phyloP scores from a whole-genome alignment of 2,888 invertebrate species.

The Lissocephala sabroskyi region DNA sequence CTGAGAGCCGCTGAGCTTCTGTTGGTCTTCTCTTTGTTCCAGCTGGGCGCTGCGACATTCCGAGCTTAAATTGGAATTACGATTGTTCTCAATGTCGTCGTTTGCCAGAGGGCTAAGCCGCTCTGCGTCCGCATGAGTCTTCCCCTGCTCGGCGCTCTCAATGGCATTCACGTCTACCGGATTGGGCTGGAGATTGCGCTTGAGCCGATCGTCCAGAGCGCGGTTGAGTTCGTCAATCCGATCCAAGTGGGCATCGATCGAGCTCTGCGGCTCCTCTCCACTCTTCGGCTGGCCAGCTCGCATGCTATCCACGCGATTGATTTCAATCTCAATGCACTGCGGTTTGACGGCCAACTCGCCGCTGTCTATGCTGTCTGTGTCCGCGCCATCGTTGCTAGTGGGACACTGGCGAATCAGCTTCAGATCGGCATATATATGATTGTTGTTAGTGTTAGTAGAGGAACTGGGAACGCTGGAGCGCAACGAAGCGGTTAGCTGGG shows the following conservation, averaged over 20 bases:
- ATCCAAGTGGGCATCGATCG: constrained; percentile 70
- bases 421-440: constrained; percentile 69
- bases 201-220: constrained; percentile 67
- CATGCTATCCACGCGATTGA: constrained; percentile 44
- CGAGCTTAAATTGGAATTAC: constrained; percentile 66
- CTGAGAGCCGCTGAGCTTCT: constrained; percentile 10
- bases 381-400: constrained; percentile 6
- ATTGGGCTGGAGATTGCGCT: constrained; percentile 51
- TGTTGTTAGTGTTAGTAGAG: constrained; percentile 57
- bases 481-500: constrained; percentile 16
- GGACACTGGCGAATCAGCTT: constrained; percentile 35
- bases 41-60: constrained; percentile 56
- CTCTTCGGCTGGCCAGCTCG: not conserved
- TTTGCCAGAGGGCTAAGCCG: constrained; percentile 2
- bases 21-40: constrained; percentile 26
- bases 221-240: constrained; percentile 70
- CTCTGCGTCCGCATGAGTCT: constrained; percentile 15
- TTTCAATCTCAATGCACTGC: constrained; percentile 56
- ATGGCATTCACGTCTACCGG: constrained; percentile 61
- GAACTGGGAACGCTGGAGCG: constrained; percentile 11
- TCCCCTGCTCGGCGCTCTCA: constrained; percentile 39
- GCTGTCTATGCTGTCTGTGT: constrained; percentile 34
- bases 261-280: constrained; percentile 42
- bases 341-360: constrained; percentile 25
- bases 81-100: constrained; percentile 45